These are phyloP conservation scores for Herpetotheres cachinnans DNA, from an alignment of 2,113 vertebrate genomes.

Conservation along the genomic window DNA sequence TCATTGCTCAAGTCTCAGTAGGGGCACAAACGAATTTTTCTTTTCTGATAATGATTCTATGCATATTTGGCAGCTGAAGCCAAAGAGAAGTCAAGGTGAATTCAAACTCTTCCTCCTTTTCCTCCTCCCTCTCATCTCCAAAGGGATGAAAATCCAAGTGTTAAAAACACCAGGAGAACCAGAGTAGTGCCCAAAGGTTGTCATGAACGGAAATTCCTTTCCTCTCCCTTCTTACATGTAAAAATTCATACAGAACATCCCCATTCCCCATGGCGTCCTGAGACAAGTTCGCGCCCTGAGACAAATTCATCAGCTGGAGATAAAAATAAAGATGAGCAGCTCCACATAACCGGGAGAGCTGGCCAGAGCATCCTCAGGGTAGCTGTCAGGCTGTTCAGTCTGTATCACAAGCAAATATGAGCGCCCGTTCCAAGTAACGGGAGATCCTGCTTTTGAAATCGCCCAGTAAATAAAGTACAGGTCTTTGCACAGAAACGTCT, in stretches of 20 bases:
- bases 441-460: background rate
- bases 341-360: background rate
- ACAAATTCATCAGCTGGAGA: background rate
- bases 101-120: background rate
- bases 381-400: background rate
- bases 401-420: background rate
- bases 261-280: background rate
- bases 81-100: constrained; percentile 39
- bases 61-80: constrained; percentile 12
- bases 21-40: constrained; percentile 13
- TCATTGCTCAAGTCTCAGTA: background rate
- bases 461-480: background rate
- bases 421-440: background rate
- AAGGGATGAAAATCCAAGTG: background rate
- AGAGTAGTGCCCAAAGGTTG: background rate
- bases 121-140: background rate
- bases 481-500: background rate
- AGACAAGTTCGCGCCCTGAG: no score
- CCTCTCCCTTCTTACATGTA: background rate
- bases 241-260: background rate
- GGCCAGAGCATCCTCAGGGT: background rate
- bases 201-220: background rate
- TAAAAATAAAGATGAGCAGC: background rate
- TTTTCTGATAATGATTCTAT: constrained; percentile 3
- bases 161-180: background rate